Percentiles rank a stretch among this genome's conserved stretches.
phyloP scores from a whole-genome alignment of 2,888 invertebrate species.

The Ypsolopha scabrella region DNA sequence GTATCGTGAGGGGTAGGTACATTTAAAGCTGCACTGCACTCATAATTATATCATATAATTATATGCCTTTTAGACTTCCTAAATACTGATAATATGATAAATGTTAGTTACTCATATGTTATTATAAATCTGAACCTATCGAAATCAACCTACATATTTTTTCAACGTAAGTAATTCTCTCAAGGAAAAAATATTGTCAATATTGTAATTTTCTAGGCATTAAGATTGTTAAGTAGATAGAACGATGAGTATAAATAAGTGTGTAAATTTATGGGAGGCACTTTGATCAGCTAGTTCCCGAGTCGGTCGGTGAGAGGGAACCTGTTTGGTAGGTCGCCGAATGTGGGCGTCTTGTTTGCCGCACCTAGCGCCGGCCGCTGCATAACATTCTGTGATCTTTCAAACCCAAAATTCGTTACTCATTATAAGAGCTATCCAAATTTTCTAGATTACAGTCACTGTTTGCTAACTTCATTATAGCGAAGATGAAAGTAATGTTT shows the following conservation, averaged over 20 bases:
- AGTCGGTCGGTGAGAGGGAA: slow-evolving; percentile 52
- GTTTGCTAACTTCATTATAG: too few relatives aligned
- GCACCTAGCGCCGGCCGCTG: slow-evolving; percentile 19
- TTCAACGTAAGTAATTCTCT: neutral
- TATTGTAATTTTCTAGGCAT: neutral
- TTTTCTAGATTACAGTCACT: too few relatives aligned
- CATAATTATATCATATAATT: too few relatives aligned
- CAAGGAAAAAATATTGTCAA: neutral
- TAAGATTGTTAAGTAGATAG: neutral
- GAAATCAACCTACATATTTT: neutral
- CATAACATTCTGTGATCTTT: neutral
- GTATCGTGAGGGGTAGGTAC: too few relatives aligned
- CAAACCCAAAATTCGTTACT: too few relatives aligned
- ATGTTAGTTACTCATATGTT: neutral
- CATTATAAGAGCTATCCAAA: too few relatives aligned
- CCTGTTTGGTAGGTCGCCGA: slow-evolving; percentile 43
- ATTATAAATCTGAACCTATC: neutral
- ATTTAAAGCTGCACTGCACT: too few relatives aligned
- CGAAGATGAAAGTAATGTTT: too few relatives aligned
- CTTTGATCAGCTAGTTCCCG: slow-evolving; percentile 15
- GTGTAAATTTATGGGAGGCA: neutral
- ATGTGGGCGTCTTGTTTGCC: slow-evolving; percentile 31
- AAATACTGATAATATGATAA: too few relatives aligned
- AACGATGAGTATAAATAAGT: neutral
- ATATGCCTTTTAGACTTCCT: too few relatives aligned